phyloP scores from a whole-genome alignment of 2,797 vertebrate species.

The Dendrocincla fuliginosa region DNA sequence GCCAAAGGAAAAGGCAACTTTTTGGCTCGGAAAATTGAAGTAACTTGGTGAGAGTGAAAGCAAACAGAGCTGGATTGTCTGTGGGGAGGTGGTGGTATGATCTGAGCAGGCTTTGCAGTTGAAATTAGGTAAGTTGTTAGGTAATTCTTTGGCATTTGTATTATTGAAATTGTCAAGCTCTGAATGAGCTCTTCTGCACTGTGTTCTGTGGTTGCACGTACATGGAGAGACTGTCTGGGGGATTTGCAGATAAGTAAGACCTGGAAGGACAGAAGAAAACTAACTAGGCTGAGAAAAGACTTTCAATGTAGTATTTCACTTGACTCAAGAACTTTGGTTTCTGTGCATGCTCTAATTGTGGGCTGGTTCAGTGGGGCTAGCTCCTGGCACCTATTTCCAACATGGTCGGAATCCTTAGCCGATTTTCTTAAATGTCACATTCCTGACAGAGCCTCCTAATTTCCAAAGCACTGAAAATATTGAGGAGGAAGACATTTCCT shows the following conservation, averaged over 20 bases:
- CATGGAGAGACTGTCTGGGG: rapidly evolving
- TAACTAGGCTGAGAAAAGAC: background rate
- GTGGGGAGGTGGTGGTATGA: background rate
- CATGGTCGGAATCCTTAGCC: background rate
- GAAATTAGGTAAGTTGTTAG: background rate
- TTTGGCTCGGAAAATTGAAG: background rate
- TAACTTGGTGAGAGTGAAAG: slow-evolving; percentile 12
- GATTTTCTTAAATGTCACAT: background rate
- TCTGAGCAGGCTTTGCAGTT: background rate
- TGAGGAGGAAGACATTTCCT: background rate
- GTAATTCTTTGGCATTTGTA: background rate
- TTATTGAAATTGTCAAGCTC: background rate
- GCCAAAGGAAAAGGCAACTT: background rate
- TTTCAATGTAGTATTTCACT: background rate
- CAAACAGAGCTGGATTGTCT: slow-evolving; percentile 13
- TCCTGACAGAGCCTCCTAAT: background rate
- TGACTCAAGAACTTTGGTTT: background rate
- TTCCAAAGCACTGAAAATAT: background rate
- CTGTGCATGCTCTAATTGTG: background rate
- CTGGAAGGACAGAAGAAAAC: background rate
- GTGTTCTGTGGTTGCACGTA: background rate
- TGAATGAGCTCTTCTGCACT: background rate
- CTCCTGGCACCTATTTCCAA: background rate
- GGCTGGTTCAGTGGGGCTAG: background rate
- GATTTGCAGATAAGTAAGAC: background rate